These are phyloP conservation scores for Tetragonula carbonaria DNA, from an alignment of 2,888 invertebrate genomes.

Conservation along the genomic window DNA sequence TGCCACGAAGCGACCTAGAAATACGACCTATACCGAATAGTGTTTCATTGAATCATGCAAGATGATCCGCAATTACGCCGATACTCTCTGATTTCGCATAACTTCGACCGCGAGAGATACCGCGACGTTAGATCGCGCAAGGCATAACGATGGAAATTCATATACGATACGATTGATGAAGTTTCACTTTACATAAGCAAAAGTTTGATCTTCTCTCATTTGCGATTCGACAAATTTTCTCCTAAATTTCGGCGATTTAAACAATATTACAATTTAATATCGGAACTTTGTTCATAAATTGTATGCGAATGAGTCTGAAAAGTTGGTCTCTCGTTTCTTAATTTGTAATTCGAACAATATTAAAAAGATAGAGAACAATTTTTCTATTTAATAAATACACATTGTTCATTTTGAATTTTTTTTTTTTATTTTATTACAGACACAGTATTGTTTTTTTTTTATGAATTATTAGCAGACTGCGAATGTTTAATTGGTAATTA, in stretches of 20 bases:
- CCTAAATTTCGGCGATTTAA: neutral
- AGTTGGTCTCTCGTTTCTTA: too few relatives aligned
- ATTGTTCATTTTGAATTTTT: neutral
- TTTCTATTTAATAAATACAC: neutral
- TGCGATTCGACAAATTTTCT: neutral
- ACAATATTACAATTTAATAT: neutral
- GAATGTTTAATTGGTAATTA: too few relatives aligned
- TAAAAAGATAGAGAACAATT: too few relatives aligned
- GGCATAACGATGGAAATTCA: slow-evolving; percentile 16
- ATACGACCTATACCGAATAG: neutral
- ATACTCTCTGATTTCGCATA: slow-evolving; percentile 22
- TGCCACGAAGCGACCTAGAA: neutral
- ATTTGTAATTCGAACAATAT: too few relatives aligned
- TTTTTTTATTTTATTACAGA: neutral
- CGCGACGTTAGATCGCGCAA: neutral
- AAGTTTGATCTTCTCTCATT: neutral
- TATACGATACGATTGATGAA: neutral
- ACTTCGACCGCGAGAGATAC: neutral
- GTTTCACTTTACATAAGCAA: neutral
- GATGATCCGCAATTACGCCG: slow-evolving; percentile 23
- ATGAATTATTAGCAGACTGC: neutral
- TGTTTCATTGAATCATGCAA: slow-evolving; percentile 18
- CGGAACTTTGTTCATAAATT: too few relatives aligned
- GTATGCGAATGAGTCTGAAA: too few relatives aligned
- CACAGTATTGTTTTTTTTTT: neutral